These are phyloP conservation scores for Plutella xylostella DNA, from an alignment of 2,888 invertebrate genomes.

Conservation along the genomic window DNA sequence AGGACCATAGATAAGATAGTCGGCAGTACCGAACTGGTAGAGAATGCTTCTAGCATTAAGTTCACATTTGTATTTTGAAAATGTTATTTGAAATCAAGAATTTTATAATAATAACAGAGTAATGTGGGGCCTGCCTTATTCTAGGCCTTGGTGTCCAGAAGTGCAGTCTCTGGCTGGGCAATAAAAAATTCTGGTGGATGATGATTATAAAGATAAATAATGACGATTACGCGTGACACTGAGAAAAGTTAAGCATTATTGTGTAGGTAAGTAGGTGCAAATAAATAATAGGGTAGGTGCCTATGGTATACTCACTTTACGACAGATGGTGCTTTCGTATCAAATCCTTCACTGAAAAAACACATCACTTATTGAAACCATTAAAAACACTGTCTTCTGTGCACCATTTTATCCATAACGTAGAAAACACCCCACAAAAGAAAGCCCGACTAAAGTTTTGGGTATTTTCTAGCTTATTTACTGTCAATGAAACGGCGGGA, in stretches of 20 bases:
- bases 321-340: constrained; percentile 58
- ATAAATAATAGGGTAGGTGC: background rate
- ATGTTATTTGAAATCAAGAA: too few species aligned
- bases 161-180: background rate
- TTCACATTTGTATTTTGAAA: too few species aligned
- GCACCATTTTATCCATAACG: constrained; percentile 28
- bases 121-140: background rate
- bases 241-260: background rate
- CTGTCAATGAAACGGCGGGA: background rate
- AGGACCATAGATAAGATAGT: too few species aligned
- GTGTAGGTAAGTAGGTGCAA: background rate
- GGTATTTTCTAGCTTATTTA: background rate
- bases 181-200: background rate
- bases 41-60: too few species aligned
- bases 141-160: background rate
- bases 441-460: background rate
- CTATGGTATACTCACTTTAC: constrained; percentile 61
- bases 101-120: too few species aligned
- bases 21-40: too few species aligned
- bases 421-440: constrained; percentile 22
- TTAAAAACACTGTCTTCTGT: constrained; percentile 38
- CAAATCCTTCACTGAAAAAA: constrained; percentile 44
- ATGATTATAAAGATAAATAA: background rate
- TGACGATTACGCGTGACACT: background rate
- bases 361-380: constrained; percentile 41